Evolutionary conservation across 2,113 vertebrate genomes (phyloP).

Genomic region (Empidonax traillii): DNA sequence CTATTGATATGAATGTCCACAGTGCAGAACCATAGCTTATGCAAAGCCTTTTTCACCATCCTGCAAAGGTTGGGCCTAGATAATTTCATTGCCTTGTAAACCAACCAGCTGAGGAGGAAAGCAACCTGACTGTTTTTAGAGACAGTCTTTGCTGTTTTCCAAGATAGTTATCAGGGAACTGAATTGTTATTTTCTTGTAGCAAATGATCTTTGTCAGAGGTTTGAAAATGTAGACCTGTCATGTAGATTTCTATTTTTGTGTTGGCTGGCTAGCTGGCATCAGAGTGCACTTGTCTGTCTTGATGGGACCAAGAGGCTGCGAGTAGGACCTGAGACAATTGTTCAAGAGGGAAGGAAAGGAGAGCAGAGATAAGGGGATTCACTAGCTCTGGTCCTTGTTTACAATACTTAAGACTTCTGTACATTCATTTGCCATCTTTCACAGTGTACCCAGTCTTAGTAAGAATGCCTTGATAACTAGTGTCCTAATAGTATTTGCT

Average conservation of each 20-base stretch:
- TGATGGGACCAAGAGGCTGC: neutral
- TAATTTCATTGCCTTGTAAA: neutral
- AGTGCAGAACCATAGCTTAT: neutral
- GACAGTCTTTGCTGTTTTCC: neutral
- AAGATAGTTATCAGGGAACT: neutral
- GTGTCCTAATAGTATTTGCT: neutral
- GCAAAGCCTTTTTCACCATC: neutral
- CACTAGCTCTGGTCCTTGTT: neutral
- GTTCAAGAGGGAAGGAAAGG: neutral
- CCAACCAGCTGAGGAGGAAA: neutral
- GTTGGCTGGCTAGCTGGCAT: neutral
- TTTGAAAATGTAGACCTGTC: neutral
- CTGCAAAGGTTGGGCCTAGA: neutral
- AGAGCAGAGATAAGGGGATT: neutral
- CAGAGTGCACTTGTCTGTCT: neutral
- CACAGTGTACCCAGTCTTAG: neutral
- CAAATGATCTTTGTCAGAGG: neutral
- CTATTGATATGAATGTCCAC: neutral
- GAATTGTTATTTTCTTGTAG: neutral
- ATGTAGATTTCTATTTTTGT: neutral
- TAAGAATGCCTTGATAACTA: neutral
- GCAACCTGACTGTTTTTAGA: neutral
- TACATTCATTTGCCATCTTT: neutral
- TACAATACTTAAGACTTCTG: neutral
- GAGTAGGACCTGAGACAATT: neutral